Base-by-base conservation (phyloP, 1,140 invertebrate species). In the Drosophila rhopaloa region DNA sequence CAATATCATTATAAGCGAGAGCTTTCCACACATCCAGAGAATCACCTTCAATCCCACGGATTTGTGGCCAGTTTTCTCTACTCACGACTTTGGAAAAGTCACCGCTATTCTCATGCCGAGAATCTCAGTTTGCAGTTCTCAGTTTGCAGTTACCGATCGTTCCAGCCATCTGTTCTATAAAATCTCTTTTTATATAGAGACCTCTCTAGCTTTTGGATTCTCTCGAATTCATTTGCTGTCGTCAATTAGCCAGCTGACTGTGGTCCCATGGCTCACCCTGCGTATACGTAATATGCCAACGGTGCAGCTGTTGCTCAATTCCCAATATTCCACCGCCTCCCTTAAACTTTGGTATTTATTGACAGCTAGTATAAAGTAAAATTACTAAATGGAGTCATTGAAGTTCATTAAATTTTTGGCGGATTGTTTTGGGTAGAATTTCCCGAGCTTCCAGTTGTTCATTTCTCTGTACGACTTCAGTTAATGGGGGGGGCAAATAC, bases 81-180 rank as follows among this genome's bases (percentile, higher is more conserved):
- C 76, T 79, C 76, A 79, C 57, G 76, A 79, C 76, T 79, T 79
- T 79, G 76, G 50, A 84, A 78, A 78, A 80, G 77, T 77, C 68
- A 78, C 32, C 74, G 61, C 54, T 56, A 81, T 63, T 63, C 43
- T 76, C 47, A 72, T 47, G 41, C 51, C 56, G 38, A 38, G 47
- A 38, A 40, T 71, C 62, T 66, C 62, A n/a, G 41, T 67, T 50
- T 75, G 70, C 59, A 57, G 10, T 65, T 70, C 37, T 68, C 50
- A 38, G 27, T 32, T 54, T 58, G 38, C 59, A 38, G 29, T 74
- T 50, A 46, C n/a, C 16, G 63, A 71, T 71, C 63, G 8, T 70
- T 71, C 67, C 67, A 71, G 67, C 38, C 27, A 1, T 24, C 10
- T 11, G 37, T 14, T 35, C 40, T 43, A 24, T 24, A 56, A 40